Base-by-base conservation (phyloP, 2,888 invertebrate genomes). In the Syrista parreyssii region DNA sequence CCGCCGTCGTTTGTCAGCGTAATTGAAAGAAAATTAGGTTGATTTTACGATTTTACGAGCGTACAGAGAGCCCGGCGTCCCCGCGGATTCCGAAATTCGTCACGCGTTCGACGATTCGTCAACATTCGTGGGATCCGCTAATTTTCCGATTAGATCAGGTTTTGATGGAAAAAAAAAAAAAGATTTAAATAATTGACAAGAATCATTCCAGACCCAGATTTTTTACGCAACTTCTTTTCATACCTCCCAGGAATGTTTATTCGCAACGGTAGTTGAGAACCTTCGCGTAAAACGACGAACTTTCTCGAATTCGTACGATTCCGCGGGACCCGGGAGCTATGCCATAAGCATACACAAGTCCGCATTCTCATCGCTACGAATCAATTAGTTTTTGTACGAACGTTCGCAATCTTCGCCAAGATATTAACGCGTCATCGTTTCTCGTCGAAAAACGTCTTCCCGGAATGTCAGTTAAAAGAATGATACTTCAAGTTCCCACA, bases 21-120 rank as follows among this genome's bases (percentile, higher is more conserved):
- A 77, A 86, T 87, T 84, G 85, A 82, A 84, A 82, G 83, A 87
- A 86, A 88, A 87, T 88, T 84, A 80, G 82, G 81, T 82, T 82
- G 79, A 79, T 80, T 81, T 75, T 40, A 78, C 74, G 76, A 80
- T 82, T 75, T 35, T 55, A 55, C 40, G 40, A 55, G 23, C 23
- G 40, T 23, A 55, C 40, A 55, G 40, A 55, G 40, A 55, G 9
- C 9, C 40, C 40, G 40, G 15, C 2, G 2, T 15, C 15, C 23
- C 40, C 23, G 40, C 23, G 40, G 15, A 30, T 30, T 32, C 2
- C 30, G 35, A 35, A 32, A 33, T 74, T 74, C 35, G 33, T 34
- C 74, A 23, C 35, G 33, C 32, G 15, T 30, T 74, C 32, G 71
- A 71, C 31, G 71, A 33, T 71, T 31, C 32, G 31, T 71, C 32